Evolutionary conservation across 92 coral and sea anemone genomes (phyloP).

Genomic region (Actinernus sp.): DNA sequence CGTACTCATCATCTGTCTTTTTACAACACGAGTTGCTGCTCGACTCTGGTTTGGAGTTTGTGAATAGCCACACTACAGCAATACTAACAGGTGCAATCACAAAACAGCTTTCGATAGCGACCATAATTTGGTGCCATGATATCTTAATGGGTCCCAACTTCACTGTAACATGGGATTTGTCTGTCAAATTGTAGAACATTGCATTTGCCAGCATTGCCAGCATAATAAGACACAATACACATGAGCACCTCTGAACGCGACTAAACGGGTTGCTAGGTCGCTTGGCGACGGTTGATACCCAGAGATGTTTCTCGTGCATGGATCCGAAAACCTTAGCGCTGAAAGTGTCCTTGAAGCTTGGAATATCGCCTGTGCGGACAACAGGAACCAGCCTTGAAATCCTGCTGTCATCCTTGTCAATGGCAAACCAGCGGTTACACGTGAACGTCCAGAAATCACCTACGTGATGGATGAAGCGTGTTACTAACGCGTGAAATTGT

Average conservation of each 20-base stretch:
- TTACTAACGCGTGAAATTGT: too few species aligned
- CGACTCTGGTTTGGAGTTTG: not conserved
- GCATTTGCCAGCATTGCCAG: conserved; percentile 1
- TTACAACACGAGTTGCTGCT: not conserved
- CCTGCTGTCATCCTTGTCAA: not conserved
- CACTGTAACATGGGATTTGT: not conserved
- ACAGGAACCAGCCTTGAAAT: not conserved
- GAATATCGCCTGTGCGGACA: not conserved
- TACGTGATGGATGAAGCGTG: too few species aligned
- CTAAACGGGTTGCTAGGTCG: not conserved
- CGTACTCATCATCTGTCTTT: not conserved
- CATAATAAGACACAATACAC: not conserved
- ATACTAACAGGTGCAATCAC: not conserved
- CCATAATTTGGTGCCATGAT: not conserved
- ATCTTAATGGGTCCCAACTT: not conserved
- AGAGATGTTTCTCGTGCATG: not conserved
- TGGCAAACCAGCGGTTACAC: not conserved
- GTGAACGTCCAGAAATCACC: not conserved
- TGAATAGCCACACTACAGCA: not conserved
- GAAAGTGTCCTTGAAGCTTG: not conserved
- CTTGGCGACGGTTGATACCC: conserved; percentile 1
- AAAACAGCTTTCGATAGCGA: not conserved
- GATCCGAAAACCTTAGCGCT: not conserved
- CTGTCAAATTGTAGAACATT: not conserved
- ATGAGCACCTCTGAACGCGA: not conserved